Conservation (phyloP, 2,113 vertebrate species). For the Vidua chalybeata region DNA sequence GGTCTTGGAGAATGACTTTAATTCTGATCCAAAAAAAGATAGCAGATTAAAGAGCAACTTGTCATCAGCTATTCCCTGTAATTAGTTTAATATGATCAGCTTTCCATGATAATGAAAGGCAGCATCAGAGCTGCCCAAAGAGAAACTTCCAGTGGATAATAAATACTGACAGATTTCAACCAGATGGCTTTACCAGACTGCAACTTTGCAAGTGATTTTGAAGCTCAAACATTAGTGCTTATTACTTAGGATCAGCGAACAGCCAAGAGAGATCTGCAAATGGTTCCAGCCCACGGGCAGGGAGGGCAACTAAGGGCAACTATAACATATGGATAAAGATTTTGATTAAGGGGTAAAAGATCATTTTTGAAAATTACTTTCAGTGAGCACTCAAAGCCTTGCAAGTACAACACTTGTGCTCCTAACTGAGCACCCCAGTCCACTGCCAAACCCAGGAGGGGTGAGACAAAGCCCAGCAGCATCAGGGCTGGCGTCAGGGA, state of each 20-base stretch:
- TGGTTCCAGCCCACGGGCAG: not conserved
- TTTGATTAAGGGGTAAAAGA: slow-evolving; percentile 56
- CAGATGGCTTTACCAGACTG: slow-evolving; percentile 57
- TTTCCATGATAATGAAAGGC: slow-evolving; percentile 53
- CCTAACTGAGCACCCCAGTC: not conserved
- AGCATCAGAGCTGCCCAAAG: slow-evolving; percentile 32
- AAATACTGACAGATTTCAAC: slow-evolving; percentile 62
- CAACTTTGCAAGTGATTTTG: slow-evolving; percentile 36
- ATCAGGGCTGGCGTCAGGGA: not conserved
- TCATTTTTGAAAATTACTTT: slow-evolving; percentile 13
- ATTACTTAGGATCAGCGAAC: slow-evolving; percentile 44
- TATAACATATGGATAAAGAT: slow-evolving; percentile 41
- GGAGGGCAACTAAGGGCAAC: not conserved
- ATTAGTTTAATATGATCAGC: slow-evolving; percentile 69
- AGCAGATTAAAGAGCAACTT: slow-evolving; percentile 56
- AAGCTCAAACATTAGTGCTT: slow-evolving; percentile 47
- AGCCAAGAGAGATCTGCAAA: not conserved
- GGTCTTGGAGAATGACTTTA: slow-evolving; percentile 28
- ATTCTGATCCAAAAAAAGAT: slow-evolving; percentile 2
- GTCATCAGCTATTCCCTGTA: slow-evolving; percentile 58
- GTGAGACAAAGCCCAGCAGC: rapidly evolving
- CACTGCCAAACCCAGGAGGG: not conserved
- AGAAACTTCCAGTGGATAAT: slow-evolving; percentile 59
- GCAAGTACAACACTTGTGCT: not conserved
- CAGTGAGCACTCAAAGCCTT: not conserved